Base-by-base conservation (phyloP, 2,797 vertebrate genomes). In the Microctenopoma steveboyesi region DNA sequence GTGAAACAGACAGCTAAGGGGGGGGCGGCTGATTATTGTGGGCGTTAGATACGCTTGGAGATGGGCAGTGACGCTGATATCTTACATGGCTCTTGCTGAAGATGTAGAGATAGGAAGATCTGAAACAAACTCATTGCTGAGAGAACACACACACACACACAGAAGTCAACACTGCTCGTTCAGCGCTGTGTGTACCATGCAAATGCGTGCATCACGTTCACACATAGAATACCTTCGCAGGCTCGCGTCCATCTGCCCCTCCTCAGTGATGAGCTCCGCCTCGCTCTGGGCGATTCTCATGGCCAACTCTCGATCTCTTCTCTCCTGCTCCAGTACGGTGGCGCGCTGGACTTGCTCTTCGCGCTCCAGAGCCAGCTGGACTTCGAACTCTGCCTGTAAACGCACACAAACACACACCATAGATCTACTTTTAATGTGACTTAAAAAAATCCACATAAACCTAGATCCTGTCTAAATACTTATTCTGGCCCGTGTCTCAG, bases 251-350 rank as follows among this genome's bases (percentile, higher is more conserved):
- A 91, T 58, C 85, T 96, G 95, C 9, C 91, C 89, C 45, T 99
- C 98, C 1, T 99, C 98, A 0, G 85, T 95, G 91, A 98, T 98
- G 84, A 99, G 98, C 79, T 99, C 98, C 0, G 97, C 93, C 65
- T 99, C 97, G 0, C 93, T 98, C 84, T 96, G 97, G 48, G 97
- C 98, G 16, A 99, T 99, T 53, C 98, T 92, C 94, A 99, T 96
- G n/a, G 98, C 98, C 64, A 99, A 91, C 81, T 99, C 98, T 7
- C 95, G 83, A 90, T 99, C 98, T 46, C 98, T 90, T 37, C 95
- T 95, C 64, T 99, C 98, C 91, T 99, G 98, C 67, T 98, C 98
- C 78, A 96, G 64, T 1, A 98, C 82, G 0, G 95, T 72, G 57
- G 95, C 92, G 9, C 90, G 94, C 86, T 97, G 96, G 28, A 83